phyloP scores from a whole-genome alignment of 2,888 invertebrate species.

The Brachypterus glaber region DNA sequence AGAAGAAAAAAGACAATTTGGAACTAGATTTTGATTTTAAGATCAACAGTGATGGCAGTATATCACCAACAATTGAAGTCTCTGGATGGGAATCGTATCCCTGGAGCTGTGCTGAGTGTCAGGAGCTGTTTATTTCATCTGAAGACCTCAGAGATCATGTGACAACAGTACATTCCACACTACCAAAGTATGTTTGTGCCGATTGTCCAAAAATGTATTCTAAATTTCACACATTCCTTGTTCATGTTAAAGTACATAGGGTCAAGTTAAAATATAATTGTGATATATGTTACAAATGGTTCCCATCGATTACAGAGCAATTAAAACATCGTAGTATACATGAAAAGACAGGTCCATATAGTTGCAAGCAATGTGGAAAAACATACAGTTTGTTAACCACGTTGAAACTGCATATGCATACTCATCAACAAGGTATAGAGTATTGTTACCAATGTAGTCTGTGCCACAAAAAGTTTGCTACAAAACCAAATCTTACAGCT shows the following conservation, averaged over 20 bases:
- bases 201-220: slow-evolving; percentile 56
- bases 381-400: slow-evolving; percentile 48
- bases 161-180: slow-evolving; percentile 51
- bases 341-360: slow-evolving; percentile 43
- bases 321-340: slow-evolving; percentile 44
- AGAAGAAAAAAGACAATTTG: slow-evolving; percentile 15
- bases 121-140: slow-evolving; percentile 40
- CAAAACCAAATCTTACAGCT: slow-evolving; percentile 48
- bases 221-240: slow-evolving; percentile 53
- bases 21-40: slow-evolving; percentile 26
- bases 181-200: slow-evolving; percentile 54
- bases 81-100: slow-evolving; percentile 43
- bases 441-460: slow-evolving; percentile 50
- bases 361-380: slow-evolving; percentile 48
- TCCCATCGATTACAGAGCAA: slow-evolving; percentile 38
- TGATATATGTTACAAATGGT: slow-evolving; percentile 49
- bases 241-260: slow-evolving; percentile 53
- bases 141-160: slow-evolving; percentile 52
- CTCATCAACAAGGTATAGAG: slow-evolving; percentile 49
- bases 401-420: slow-evolving; percentile 45
- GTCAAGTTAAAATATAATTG: slow-evolving; percentile 48
- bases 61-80: slow-evolving; percentile 29
- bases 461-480: slow-evolving; percentile 50
- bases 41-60: slow-evolving; percentile 35
- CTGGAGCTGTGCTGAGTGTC: slow-evolving; percentile 46